Percentiles rank a stretch among this genome's conserved stretches.
phyloP scores from a whole-genome alignment of 1,140 invertebrate genomes.

The Drosophila lini region DNA sequence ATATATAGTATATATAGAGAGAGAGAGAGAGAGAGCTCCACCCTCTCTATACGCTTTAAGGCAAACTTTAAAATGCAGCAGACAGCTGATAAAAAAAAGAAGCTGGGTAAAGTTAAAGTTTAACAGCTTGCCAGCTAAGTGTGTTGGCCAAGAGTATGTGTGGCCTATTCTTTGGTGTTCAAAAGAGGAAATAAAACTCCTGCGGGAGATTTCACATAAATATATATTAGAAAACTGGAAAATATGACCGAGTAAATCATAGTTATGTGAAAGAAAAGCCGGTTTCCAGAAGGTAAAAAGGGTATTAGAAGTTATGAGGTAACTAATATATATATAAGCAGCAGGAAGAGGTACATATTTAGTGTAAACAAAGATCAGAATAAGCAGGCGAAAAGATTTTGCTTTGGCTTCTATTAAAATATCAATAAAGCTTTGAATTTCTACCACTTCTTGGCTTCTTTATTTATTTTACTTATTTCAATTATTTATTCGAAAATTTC shows the following conservation, averaged over 20 bases:
- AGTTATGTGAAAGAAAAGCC: neutral
- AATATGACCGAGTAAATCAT: conserved; percentile 1
- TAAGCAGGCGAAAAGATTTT: neutral
- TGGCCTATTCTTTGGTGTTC: conserved; percentile 47
- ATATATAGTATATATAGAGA: conserved; percentile 12
- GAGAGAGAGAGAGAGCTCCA: neutral
- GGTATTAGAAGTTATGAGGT: neutral
- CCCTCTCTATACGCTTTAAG: conserved; percentile 7
- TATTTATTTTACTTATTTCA: neutral
- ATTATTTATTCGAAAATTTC: neutral
- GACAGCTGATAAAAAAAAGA: neutral
- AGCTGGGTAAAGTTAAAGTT: conserved; percentile 17
- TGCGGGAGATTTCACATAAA: conserved; percentile 1
- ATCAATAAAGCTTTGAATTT: neutral
- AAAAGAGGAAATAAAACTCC: neutral
- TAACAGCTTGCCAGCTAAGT: conserved; percentile 13
- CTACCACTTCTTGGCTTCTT: too few species aligned
- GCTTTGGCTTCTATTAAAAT: neutral
- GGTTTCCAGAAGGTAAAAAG: too few species aligned
- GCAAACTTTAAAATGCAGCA: conserved; percentile 49
- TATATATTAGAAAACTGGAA: neutral
- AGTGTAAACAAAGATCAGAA: too few species aligned
- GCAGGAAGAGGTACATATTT: neutral
- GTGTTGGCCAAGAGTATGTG: conserved; percentile 31
- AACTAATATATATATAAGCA: neutral